Evolutionary conservation across 2,888 invertebrate genomes (phyloP), one percentile per base, ranked within the genome.

Genomic region (Hyposoter dolosus): DNA sequence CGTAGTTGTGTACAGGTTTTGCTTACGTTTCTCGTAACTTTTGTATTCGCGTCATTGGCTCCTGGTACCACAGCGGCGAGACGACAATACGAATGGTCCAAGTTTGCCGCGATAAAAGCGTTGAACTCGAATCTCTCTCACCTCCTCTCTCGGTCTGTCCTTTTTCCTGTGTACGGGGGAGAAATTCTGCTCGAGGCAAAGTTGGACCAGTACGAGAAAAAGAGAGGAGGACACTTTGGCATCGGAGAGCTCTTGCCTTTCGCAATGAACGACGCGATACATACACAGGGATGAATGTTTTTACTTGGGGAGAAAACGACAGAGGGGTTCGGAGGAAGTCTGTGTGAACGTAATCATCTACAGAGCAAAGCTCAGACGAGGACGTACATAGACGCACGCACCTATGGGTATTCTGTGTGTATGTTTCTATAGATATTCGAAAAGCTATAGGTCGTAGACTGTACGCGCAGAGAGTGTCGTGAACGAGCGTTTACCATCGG

Each of bases 401-500:
- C 23, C 3, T 28, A 28, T 60, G 40, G 40, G 10, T 40, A 40
- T 40, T 40, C 40, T 5, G 28, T 60, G 60, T 60, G 28, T 28
- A 15, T 28, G 6, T 60, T 15, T 60, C 28, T 60, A 60, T 15
- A 28, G 28, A 60, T 60, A 60, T 60, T 60, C 28, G 5, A 28
- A 28, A 60, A 60, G 28, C 28, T 28, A 28, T 60, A 15, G 75
- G 60, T 56, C 63, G 77, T 60, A 66, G 68, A 63, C 53, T 68
- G 71, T 68, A 82, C 79, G 71, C 47, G 53, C 45, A 5, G 69
- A 60, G 56, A 69, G 79, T 71, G 76, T 35, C 71, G 79, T 47
- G 71, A 83, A 77, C 72, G 76, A 76, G 88, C 87, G 88, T 82
- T 87, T 86, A 89, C 89, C 89, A 91, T 91, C 84, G 91, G 88